phyloP scores from a whole-genome alignment of 2,113 vertebrate genomes.

The Cathartes aura region DNA sequence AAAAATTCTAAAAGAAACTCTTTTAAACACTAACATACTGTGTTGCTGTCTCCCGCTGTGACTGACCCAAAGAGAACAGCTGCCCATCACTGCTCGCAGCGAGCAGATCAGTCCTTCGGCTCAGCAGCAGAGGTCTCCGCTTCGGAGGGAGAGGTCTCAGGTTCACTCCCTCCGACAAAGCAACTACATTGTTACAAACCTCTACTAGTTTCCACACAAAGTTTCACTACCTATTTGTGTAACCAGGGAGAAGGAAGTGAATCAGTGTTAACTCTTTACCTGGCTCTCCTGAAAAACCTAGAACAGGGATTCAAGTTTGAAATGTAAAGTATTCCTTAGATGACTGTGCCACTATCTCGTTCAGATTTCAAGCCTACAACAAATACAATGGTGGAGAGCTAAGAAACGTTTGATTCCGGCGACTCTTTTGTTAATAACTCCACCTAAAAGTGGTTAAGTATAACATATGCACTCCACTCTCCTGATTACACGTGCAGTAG shows the following conservation, averaged over 20 bases:
- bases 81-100: accelerated
- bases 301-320: background rate
- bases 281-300: background rate
- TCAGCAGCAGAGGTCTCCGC: background rate
- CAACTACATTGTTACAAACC: background rate
- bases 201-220: background rate
- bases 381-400: background rate
- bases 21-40: background rate
- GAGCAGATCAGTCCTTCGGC: background rate
- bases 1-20: background rate
- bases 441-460: no score
- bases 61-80: background rate
- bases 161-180: background rate
- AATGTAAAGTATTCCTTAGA: background rate
- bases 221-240: background rate
- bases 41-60: background rate
- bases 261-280: background rate
- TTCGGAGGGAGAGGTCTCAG: background rate
- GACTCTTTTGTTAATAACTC: background rate
- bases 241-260: background rate
- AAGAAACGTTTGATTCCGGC: background rate
- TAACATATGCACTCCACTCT: background rate
- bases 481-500: background rate
- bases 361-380: background rate
- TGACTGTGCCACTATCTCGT: no score